Conservation (phyloP, 1,140 invertebrate genomes). For the Brachionus rotundiformis region DNA sequence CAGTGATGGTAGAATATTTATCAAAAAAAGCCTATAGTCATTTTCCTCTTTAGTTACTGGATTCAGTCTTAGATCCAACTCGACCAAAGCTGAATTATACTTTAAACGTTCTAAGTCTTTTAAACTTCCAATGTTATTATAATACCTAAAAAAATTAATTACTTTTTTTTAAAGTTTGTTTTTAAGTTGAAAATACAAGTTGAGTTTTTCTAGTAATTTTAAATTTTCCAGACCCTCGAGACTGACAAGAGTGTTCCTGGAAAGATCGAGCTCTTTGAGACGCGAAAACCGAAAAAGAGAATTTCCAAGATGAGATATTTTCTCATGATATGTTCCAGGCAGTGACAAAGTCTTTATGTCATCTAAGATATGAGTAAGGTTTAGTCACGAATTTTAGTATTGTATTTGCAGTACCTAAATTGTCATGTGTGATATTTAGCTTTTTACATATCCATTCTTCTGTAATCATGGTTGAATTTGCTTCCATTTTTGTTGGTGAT, state of each 20-base stretch:
- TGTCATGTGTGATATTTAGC: constrained; percentile 60
- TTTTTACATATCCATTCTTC: constrained; percentile 60
- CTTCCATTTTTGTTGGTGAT: background rate
- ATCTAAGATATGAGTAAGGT: constrained; percentile 58
- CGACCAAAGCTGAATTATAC: constrained; percentile 58
- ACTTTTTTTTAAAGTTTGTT: background rate
- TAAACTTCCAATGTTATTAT: constrained; percentile 61
- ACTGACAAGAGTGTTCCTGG: constrained; percentile 59
- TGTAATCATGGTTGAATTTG: constrained; percentile 55
- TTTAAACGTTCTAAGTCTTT: constrained; percentile 60
- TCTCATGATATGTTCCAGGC: constrained; percentile 64
- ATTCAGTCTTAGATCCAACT: constrained; percentile 63
- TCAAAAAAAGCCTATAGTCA: constrained; percentile 63
- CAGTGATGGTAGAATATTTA: constrained; percentile 63
- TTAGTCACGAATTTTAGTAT: background rate
- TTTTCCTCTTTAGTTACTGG: constrained; percentile 63
- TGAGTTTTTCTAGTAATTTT: constrained; percentile 61
- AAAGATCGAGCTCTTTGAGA: constrained; percentile 62
- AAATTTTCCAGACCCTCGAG: constrained; percentile 63
- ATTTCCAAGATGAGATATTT: constrained; percentile 60
- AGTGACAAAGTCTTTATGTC: constrained; percentile 62
- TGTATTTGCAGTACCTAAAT: constrained; percentile 57
- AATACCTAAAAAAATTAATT: constrained; percentile 57
- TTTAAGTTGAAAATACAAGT: constrained; percentile 60
- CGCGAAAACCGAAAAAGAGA: constrained; percentile 60